Evolutionary conservation across 2,888 invertebrate species (phyloP).

Genomic region (Callyntrura sp.): DNA sequence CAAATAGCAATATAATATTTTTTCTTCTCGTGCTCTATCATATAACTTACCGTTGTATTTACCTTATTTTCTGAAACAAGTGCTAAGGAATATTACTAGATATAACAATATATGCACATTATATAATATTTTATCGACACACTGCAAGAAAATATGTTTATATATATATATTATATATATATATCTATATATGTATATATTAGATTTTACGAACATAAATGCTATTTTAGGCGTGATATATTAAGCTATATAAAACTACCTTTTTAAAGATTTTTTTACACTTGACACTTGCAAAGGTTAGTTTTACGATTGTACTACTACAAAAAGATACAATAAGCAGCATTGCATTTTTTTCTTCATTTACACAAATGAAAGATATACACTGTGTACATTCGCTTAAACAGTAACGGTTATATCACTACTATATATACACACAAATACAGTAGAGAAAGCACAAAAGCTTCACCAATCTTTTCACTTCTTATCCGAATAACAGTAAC

Average conservation of each 20-base stretch:
- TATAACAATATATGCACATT: not conserved
- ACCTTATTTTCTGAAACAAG: too few relatives aligned
- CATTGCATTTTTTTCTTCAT: not conserved
- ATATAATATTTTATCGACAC: conserved; percentile 17
- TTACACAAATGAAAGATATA: not conserved
- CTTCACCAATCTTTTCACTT: too few relatives aligned
- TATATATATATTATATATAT: not conserved
- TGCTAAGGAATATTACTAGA: not conserved
- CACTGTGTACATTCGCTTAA: conserved; percentile 2
- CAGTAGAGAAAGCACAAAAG: not conserved
- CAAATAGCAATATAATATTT: conserved; percentile 11
- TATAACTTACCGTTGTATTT: too few relatives aligned
- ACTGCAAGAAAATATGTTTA: conserved; percentile 24
- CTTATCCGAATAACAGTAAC: too few relatives aligned
- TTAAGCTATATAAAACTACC: not conserved
- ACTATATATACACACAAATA: not conserved
- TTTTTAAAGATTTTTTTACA: not conserved
- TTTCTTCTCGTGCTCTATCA: conserved; percentile 7
- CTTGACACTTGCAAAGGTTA: not conserved
- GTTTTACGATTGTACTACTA: conserved; percentile 33
- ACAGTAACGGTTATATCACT: not conserved
- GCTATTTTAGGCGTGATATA: not conserved
- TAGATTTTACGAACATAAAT: not conserved
- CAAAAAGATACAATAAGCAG: conserved; percentile 11
- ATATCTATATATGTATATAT: not conserved